Evolutionary conservation across 2,113 vertebrate genomes (phyloP).

Genomic region (Pyxicephalus adspersus): DNA sequence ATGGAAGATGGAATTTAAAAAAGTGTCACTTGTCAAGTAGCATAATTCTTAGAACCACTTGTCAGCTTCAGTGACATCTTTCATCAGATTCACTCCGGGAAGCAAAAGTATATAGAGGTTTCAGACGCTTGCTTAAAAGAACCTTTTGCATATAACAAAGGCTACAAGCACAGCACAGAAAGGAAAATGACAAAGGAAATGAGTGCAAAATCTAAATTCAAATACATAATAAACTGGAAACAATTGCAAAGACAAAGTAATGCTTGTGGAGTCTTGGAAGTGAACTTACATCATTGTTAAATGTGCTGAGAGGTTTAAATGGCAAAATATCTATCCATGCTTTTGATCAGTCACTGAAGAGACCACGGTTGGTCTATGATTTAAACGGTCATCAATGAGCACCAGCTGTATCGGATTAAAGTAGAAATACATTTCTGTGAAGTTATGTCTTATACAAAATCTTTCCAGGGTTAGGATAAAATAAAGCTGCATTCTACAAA

Average conservation of each 20-base stretch:
- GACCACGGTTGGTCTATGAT: not conserved
- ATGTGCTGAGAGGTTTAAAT: not conserved
- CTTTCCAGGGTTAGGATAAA: no score
- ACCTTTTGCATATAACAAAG: slow-evolving; percentile 53
- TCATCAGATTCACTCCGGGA: slow-evolving; percentile 55
- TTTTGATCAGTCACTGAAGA: no score
- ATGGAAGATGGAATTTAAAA: slow-evolving; percentile 55
- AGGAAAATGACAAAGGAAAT: slow-evolving; percentile 32
- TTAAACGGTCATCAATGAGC: no score
- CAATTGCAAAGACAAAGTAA: not conserved
- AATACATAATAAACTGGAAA: slow-evolving; percentile 41
- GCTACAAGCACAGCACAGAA: slow-evolving; percentile 32
- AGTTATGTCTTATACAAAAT: no score
- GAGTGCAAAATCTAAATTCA: slow-evolving; percentile 37
- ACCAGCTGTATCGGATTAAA: no score
- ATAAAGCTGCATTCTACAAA: no score
- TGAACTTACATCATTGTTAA: not conserved
- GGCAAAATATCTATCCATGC: not conserved
- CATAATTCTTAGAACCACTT: slow-evolving; percentile 54
- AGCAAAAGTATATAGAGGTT: slow-evolving; percentile 46
- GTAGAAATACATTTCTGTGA: no score
- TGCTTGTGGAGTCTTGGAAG: not conserved
- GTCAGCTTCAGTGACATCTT: slow-evolving; percentile 53
- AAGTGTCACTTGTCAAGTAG: slow-evolving; percentile 56
- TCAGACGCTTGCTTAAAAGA: slow-evolving; percentile 41